phyloP scores from a whole-genome alignment of 2,797 vertebrate genomes.

The Tiaroga cobitis region DNA sequence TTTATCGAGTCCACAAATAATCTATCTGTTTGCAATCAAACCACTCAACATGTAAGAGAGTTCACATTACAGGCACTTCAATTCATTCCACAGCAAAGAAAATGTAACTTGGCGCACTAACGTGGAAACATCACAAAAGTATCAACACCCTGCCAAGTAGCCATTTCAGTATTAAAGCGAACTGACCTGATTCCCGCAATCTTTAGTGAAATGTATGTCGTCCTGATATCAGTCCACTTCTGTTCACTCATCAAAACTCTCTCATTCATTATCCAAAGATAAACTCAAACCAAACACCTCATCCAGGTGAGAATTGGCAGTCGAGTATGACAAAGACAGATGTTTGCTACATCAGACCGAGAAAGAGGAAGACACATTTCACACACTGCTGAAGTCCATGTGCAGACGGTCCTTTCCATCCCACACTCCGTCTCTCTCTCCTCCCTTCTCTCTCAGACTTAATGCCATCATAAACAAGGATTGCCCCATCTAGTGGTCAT shows the following conservation, averaged over 20 bases:
- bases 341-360: slow-evolving; percentile 31
- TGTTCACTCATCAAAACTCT: slow-evolving; percentile 6
- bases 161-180: background rate
- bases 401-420: slow-evolving; percentile 61
- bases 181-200: slow-evolving; percentile 7
- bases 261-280: slow-evolving; percentile 14
- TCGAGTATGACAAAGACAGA: background rate
- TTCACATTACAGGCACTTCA: background rate
- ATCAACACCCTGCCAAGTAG: background rate
- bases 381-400: slow-evolving; percentile 69
- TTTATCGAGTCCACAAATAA: background rate
- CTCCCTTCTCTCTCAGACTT: slow-evolving; percentile 39
- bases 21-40: background rate
- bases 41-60: background rate
- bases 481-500: slow-evolving; percentile 78
- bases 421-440: slow-evolving; percentile 52
- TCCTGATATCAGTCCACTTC: background rate
- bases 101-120: background rate
- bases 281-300: slow-evolving; percentile 54
- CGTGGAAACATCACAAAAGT: background rate
- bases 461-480: slow-evolving; percentile 63
- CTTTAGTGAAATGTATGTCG: background rate
- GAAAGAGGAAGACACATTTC: slow-evolving; percentile 31
- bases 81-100: background rate
- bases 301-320: slow-evolving; percentile 24